phyloP scores from a whole-genome alignment of 64 coral and sea anemone genomes.

The Porites lutea region DNA sequence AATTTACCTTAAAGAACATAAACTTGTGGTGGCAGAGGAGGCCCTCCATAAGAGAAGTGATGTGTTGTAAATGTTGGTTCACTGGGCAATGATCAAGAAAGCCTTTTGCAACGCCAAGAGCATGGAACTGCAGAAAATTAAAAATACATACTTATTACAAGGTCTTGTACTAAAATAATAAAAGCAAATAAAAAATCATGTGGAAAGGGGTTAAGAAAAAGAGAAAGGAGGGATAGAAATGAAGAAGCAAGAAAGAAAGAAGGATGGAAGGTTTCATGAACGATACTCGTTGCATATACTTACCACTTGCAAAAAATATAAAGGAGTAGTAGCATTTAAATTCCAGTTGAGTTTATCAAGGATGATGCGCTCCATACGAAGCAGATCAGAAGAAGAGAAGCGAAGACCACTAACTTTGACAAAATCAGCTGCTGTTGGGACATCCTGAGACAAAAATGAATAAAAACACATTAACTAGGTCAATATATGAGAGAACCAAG shows the following conservation, averaged over 20 bases:
- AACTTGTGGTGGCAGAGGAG: constrained; percentile 86
- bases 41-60: constrained; percentile 78
- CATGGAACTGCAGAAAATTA: constrained; percentile 81
- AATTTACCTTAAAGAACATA: constrained; percentile 74
- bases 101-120: constrained; percentile 90
- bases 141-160: not conserved
- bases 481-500: not conserved
- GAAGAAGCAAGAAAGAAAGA: too few relatives aligned
- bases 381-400: constrained; percentile 88
- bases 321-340: constrained; percentile 83
- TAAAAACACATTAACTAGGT: not conserved
- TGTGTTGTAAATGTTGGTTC: constrained; percentile 84
- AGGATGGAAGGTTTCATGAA: too few relatives aligned
- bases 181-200: not conserved
- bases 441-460: constrained; percentile 52
- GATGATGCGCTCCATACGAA: constrained; percentile 90
- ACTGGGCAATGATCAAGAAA: constrained; percentile 89
- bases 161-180: not conserved
- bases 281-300: not conserved
- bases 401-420: constrained; percentile 86
- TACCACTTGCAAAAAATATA: constrained; percentile 92
- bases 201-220: too few relatives aligned
- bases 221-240: too few relatives aligned
- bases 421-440: constrained; percentile 87
- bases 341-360: constrained; percentile 94